These are phyloP conservation scores for Macrotus californicus DNA, from an alignment of 2,113 vertebrate genomes.

Conservation along the genomic window DNA sequence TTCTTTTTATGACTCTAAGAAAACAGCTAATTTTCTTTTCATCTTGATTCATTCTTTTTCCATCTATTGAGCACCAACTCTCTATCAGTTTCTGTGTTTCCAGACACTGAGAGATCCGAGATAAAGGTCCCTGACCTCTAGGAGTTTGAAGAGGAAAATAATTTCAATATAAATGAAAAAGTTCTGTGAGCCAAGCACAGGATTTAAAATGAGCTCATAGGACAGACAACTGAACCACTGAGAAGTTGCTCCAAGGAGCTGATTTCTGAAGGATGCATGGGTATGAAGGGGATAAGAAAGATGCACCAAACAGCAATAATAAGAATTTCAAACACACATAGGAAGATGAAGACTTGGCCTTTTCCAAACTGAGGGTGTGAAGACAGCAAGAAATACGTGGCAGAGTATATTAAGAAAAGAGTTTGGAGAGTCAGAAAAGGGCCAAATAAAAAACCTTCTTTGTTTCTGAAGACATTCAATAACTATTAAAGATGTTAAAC, in stretches of 20 bases:
- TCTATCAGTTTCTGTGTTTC: slow-evolving; percentile 26
- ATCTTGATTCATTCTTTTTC: slow-evolving; percentile 46
- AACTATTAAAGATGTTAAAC: neutral
- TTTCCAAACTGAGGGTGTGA: neutral
- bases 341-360: neutral
- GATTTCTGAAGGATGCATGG: neutral
- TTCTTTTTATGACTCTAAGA: slow-evolving; percentile 26
- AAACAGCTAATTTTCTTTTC: slow-evolving; percentile 45
- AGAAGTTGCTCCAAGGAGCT: neutral
- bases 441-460: neutral
- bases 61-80: neutral
- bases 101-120: slow-evolving; percentile 9
- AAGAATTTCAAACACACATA: neutral
- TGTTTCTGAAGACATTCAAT: neutral
- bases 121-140: slow-evolving; percentile 23
- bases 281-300: neutral
- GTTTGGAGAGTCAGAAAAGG: neutral
- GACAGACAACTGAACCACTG: neutral
- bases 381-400: neutral
- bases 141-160: slow-evolving; percentile 32
- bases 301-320: neutral
- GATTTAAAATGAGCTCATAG: slow-evolving; percentile 40
- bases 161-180: slow-evolving; percentile 52
- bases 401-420: neutral
- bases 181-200: neutral